Conservation (phyloP, 2,113 vertebrate genomes). For the Colius striatus region DNA sequence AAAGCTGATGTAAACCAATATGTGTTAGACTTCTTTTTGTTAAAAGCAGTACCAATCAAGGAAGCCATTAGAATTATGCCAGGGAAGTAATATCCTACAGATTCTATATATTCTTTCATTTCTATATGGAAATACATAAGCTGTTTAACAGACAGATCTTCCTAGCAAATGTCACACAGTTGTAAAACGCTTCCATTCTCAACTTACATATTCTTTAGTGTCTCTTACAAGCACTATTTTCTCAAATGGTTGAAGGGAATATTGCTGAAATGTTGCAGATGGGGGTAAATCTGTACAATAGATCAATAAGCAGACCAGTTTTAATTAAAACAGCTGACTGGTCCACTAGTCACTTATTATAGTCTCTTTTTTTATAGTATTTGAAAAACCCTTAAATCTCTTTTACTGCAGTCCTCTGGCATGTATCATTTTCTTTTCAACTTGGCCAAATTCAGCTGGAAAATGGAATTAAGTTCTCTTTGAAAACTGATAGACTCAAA, state of each 20-base stretch:
- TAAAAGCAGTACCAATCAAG: background rate
- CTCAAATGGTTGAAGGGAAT: background rate
- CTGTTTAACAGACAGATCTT: background rate
- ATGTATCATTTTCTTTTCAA: background rate
- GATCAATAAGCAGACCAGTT: conserved; percentile 34
- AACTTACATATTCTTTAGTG: background rate
- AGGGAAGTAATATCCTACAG: background rate
- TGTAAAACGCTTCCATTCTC: background rate
- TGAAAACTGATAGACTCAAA: background rate
- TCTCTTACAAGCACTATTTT: background rate
- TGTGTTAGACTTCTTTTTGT: background rate
- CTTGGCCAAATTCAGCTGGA: background rate
- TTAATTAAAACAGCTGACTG: conserved; percentile 48
- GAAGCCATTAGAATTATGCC: background rate
- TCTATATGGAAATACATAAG: background rate
- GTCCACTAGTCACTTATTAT: background rate
- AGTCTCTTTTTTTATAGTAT: background rate
- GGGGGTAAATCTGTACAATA: background rate
- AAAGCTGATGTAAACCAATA: background rate
- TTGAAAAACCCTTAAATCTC: conserved; percentile 31
- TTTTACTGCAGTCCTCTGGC: conserved; percentile 1
- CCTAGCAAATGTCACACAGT: background rate
- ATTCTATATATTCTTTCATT: background rate
- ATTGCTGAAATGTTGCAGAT: background rate
- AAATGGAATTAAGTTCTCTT: background rate